Evolutionary conservation across 1,140 invertebrate species (phyloP).

Genomic region (Linepithema humile): DNA sequence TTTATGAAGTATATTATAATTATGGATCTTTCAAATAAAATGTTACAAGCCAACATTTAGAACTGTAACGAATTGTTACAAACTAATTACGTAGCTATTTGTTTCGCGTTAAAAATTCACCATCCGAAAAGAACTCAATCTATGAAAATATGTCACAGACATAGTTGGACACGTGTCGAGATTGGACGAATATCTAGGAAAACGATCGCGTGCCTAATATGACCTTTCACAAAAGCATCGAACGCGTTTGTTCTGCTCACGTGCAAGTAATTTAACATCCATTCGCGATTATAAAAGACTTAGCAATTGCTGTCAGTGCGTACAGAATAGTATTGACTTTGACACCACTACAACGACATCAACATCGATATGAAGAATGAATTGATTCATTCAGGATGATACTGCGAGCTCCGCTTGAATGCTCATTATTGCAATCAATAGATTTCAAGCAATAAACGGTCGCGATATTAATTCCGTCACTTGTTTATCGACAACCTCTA

Average conservation of each 20-base stretch:
- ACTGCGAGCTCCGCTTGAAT: slow-evolving; percentile 1
- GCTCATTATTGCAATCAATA: slow-evolving; percentile 52
- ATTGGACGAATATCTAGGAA: neutral
- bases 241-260: neutral
- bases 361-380: neutral
- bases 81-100: too few relatives aligned
- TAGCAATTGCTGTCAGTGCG: neutral
- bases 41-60: neutral
- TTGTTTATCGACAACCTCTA: slow-evolving; percentile 44
- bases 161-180: slow-evolving; percentile 1
- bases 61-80: too few relatives aligned
- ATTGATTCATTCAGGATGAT: slow-evolving; percentile 45
- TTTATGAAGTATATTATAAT: neutral
- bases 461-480: slow-evolving; percentile 40
- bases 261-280: neutral
- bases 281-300: slow-evolving; percentile 1
- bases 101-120: too few relatives aligned
- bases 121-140: too few relatives aligned
- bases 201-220: slow-evolving; percentile 8
- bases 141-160: neutral
- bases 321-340: slow-evolving; percentile 1
- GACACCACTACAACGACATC: neutral
- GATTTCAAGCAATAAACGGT: slow-evolving; percentile 45
- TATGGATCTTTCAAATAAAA: neutral
- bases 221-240: neutral